Base-by-base conservation (phyloP, 2,113 vertebrate species). In the Cairina moschata region DNA sequence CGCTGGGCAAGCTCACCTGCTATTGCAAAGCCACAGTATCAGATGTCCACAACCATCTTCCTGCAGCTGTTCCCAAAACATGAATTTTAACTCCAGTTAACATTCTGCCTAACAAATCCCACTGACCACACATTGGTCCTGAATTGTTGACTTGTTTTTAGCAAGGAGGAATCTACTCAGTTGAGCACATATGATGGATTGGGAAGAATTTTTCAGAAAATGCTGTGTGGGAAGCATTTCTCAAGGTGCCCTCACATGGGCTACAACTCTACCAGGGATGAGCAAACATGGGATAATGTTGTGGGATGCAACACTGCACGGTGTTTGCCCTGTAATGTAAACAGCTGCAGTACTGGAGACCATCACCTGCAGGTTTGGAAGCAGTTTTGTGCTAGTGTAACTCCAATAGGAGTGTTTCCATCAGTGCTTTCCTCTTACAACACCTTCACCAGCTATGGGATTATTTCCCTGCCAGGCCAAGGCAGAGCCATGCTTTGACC, bases 91-190 rank as follows among this genome's bases (percentile, higher is more conserved):
- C 50, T 10, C 4, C 13, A 28, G 31, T 15, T 42, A 29, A 17
- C 40, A 6, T 6, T 72, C 36, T 38, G n/a, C 21, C 3, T 40
- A 44, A 42, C 59, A 55, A 21, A 59, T 2, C 42, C 2, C 2
- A 18, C 20, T n/a, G 48, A 54, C 14, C 48, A 21, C 0, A 1
- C 1, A 2, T 2, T 1, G n/a, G 21, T 5, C 62, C 62, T 46
- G 52, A 71, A 2, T 59, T 17, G 67, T 56, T 65, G 48, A 31
- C 55, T 38, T 2, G 8, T 48, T 4, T 54, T 79, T 34, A 80
- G 18, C 11, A 0, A 26, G 2, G 26, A 50, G 81, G 63, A 71
- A 74, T 36, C 9, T 20, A 1, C 38, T 62, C 9, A 13, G 1
- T 14, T 7, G 4, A n/a, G 54, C 52, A n/a, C n/a, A 11, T 3